These are phyloP conservation scores for Tachuris rubrigastra DNA, from an alignment of 2,113 vertebrate species.

Conservation along the genomic window DNA sequence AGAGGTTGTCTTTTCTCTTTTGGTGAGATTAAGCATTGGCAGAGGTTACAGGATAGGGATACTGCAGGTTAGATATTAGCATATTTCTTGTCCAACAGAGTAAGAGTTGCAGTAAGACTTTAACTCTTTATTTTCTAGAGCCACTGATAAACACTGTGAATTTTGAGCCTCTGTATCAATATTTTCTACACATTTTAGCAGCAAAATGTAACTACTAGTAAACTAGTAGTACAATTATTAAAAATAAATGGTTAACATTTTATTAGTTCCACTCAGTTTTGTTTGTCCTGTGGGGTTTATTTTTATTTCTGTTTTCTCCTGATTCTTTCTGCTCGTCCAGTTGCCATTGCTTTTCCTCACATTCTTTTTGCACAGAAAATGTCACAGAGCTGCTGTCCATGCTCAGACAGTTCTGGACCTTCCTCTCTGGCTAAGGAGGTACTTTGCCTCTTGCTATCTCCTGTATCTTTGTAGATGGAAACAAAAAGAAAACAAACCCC, in stretches of 20 bases:
- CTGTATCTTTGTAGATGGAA: background rate
- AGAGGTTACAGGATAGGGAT: background rate
- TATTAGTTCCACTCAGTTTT: background rate
- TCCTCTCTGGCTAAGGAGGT: background rate
- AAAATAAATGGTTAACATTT: background rate
- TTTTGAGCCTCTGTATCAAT: background rate
- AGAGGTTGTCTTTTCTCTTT: conserved; percentile 7
- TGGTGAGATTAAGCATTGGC: background rate
- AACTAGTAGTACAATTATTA: background rate
- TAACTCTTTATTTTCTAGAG: background rate
- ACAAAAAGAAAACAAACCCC: too few species aligned
- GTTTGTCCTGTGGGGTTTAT: background rate
- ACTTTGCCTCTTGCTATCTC: background rate
- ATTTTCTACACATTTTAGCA: background rate
- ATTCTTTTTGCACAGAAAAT: background rate
- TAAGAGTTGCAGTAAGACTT: background rate
- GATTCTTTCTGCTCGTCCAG: background rate
- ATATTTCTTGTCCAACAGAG: background rate
- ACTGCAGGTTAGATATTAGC: background rate
- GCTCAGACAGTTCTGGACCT: background rate
- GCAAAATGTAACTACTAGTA: background rate
- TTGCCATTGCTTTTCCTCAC: background rate
- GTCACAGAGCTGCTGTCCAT: rapidly evolving
- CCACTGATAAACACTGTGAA: background rate
- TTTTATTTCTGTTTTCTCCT: background rate